Conservation (phyloP, 64 coral and sea anemone genomes). For the Platygyra sinensis region DNA sequence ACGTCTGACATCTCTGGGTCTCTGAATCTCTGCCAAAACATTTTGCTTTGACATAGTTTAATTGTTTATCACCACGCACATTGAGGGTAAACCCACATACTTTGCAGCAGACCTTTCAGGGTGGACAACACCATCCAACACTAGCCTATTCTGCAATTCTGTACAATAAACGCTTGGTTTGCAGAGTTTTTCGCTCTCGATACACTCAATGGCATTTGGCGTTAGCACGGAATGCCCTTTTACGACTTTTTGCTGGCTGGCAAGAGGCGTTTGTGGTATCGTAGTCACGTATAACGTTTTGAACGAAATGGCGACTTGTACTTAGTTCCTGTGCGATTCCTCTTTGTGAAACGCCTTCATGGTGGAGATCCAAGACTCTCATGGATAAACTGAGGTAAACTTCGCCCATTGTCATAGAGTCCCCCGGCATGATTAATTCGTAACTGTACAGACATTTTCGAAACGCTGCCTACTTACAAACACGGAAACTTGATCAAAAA, state of each 20-base stretch:
- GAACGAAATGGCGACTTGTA: slow-evolving; percentile 12
- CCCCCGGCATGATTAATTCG: slow-evolving; percentile 26
- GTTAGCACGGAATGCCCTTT: slow-evolving; percentile 15
- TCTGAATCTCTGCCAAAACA: too few relatives aligned
- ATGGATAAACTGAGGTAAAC: background rate
- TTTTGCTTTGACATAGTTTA: too few relatives aligned
- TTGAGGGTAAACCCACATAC: too few relatives aligned
- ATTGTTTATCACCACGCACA: too few relatives aligned
- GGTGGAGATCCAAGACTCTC: slow-evolving; percentile 49
- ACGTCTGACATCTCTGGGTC: too few relatives aligned
- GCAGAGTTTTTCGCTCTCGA: background rate
- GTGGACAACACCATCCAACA: slow-evolving; percentile 18
- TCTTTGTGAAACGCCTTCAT: slow-evolving; percentile 1
- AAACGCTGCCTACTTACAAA: too few relatives aligned
- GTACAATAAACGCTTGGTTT: slow-evolving; percentile 1
- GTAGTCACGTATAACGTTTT: slow-evolving; percentile 9
- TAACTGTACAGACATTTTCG: too few relatives aligned
- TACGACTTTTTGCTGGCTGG: slow-evolving; percentile 9
- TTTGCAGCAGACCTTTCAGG: too few relatives aligned
- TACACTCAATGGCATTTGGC: slow-evolving; percentile 22
- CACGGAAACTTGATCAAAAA: too few relatives aligned
- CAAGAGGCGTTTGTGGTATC: slow-evolving; percentile 4
- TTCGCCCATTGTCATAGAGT: slow-evolving; percentile 32
- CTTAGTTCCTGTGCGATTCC: slow-evolving; percentile 23
- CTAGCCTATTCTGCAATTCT: slow-evolving; percentile 30